These are phyloP conservation scores for Paratrypauchen microcephalus DNA, from an alignment of 2,797 vertebrate species.

Conservation along the genomic window DNA sequence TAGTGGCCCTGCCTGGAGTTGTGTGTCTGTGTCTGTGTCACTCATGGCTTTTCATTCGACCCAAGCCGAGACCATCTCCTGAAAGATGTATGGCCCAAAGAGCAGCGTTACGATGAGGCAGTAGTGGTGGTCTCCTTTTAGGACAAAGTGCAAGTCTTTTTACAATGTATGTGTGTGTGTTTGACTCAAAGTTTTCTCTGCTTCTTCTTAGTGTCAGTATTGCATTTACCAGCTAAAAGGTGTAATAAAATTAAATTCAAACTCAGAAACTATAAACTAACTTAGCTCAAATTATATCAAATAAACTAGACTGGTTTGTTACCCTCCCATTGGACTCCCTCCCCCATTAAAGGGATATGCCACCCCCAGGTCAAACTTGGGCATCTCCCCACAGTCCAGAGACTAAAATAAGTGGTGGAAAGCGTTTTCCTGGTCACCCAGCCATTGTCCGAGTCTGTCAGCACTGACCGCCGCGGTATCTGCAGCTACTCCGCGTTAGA, in stretches of 20 bases:
- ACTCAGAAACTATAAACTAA: no score
- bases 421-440: no score
- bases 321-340: not conserved
- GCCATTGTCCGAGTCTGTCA: no score
- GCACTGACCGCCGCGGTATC: no score
- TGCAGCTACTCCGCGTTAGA: no score
- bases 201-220: not conserved
- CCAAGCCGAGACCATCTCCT: constrained; percentile 35
- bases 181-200: not conserved
- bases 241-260: no score
- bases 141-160: constrained; percentile 33
- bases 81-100: constrained; percentile 54
- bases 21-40: constrained; percentile 30
- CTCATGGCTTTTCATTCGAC: constrained; percentile 44
- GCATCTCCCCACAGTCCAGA: no score
- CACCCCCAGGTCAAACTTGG: no score
- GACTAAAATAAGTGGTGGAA: no score
- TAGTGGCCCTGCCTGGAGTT: constrained; percentile 38
- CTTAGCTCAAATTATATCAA: no score
- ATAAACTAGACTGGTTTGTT: not conserved
- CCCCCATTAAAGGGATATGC: no score
- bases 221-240: not conserved
- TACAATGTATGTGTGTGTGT: constrained; percentile 20
- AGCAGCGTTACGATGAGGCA: constrained; percentile 22
- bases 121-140: constrained; percentile 34